Base-by-base conservation (phyloP, 1,140 invertebrate genomes). In the Aphidius gifuensis region DNA sequence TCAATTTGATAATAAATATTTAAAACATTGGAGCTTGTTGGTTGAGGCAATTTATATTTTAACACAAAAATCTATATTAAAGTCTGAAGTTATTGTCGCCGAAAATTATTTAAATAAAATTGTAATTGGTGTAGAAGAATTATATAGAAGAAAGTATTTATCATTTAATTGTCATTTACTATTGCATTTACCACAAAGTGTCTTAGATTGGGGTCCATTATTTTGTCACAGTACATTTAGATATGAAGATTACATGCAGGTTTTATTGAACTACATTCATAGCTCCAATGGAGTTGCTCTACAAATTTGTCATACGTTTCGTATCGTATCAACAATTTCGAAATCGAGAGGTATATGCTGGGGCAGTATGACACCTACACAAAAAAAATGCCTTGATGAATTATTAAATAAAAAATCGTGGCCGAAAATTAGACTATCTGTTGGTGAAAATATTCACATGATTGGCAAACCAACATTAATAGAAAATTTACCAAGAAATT, bases 121-220 rank as follows among this genome's bases (percentile, higher is more conserved):
- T 47, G 55, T 68, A 2, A 4, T 16, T 5, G 16, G 64, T 9
- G 58, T 58, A n/a, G 32, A 62, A 43, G 40, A n/a, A 11, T 45
- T 65, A 1, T 69, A 68, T 58, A 59, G 63, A 9, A n/a, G 5
- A 9, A 47, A 62, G n/a, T 7, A 62, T 32, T 32, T 66, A 8
- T 47, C 21, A 7, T 65, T 53, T 47, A 69, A 69, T 51, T 63
- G 68, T 6, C 63, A 69, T 61, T 42, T 51, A 9, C 62, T 67
- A 9, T 9, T 38, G 5, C 63, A 68, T 63, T 58, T 68, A 38
- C 11, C 59, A 1, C 51, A 63, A 5, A 59, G 54, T 32, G 66
- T 69, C 9, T 39, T 42, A 9, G 49, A 69, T 50, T 69, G 67
- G 67, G 63, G 67, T 23, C 67, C 67, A 8, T 43, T 69, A 6